phyloP scores from a whole-genome alignment of 2,797 vertebrate genomes.

The Craterocephalus amniculus region DNA sequence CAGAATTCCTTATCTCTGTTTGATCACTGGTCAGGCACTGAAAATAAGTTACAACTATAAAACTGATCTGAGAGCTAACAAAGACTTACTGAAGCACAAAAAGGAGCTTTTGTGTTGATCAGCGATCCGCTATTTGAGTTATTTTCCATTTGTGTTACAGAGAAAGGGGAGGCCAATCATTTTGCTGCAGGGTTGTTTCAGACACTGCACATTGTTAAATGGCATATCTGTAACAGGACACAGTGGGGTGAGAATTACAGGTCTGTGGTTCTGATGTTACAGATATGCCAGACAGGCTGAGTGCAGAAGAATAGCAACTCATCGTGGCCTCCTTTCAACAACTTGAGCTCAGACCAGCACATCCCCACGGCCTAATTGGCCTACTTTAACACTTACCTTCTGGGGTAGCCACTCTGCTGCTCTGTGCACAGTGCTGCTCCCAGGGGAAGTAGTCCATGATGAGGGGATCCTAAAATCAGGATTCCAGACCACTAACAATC shows the following conservation, averaged over 20 bases:
- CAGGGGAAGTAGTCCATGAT: slow-evolving; percentile 18
- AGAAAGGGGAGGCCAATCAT: slow-evolving; percentile 16
- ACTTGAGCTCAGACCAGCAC: slow-evolving; percentile 65
- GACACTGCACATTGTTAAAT: slow-evolving; percentile 58
- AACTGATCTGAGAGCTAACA: slow-evolving; percentile 17
- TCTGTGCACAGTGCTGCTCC: slow-evolving; percentile 43
- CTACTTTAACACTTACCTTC: slow-evolving; percentile 79
- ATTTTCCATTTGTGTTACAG: slow-evolving; percentile 16
- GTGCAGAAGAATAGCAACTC: slow-evolving; percentile 68
- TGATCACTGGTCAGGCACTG: slow-evolving; percentile 1
- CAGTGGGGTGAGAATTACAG: slow-evolving; percentile 58
- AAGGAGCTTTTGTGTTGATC: slow-evolving; percentile 29
- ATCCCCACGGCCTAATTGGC: slow-evolving; percentile 77
- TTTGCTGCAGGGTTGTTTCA: slow-evolving; percentile 36
- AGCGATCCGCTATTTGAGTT: not conserved
- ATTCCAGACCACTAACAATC: slow-evolving; percentile 9
- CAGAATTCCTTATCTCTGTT: not conserved
- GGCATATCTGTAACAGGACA: slow-evolving; percentile 72
- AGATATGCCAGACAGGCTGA: slow-evolving; percentile 55
- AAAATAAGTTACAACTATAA: slow-evolving; percentile 2
- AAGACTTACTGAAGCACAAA: slow-evolving; percentile 3
- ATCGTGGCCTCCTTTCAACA: slow-evolving; percentile 77
- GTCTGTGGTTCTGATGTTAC: slow-evolving; percentile 55
- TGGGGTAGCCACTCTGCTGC: slow-evolving; percentile 45
- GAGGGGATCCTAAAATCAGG: slow-evolving; percentile 29